Evolutionary conservation across 2,797 vertebrate species (phyloP), one percentile per base, ranked within the genome.

Genomic region (Sebastes taczanowskii): DNA sequence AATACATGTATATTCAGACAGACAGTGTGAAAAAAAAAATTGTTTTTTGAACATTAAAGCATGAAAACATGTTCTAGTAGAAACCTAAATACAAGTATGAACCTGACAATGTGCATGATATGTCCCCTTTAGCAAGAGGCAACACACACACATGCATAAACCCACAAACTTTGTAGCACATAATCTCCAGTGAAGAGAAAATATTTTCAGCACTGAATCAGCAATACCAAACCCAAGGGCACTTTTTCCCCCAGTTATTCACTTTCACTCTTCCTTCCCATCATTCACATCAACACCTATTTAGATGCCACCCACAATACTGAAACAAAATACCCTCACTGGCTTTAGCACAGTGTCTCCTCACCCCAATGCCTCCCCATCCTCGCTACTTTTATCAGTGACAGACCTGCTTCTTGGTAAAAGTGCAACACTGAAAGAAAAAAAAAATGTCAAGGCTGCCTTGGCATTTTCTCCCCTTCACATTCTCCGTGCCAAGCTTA

Each of bases 381-480:
- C 68, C 79, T 53, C 20, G 4, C 71, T 42, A 11, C 81, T 86
- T 88, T 86, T 84, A 91, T 89, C 88, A 81, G 80, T 80, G 79
- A 89, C 87, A 89, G 90, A 72, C 71, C 73, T 83, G 84, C 75
- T 67, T 78, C 72, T 84, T 77, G 69, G 81, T 87, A 69, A 88
- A 89, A 89, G 65, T 82, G 73, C 69, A 83, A 77, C 60, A 63
- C 58, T 60, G 71, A 83, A 63, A 25, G 22, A 8, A 61, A 63
- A 42, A 72, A 66, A 64, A 62, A 84, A 78, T 79, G 80, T 88
- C 82, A 83, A 67, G 74, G 67, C 77, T 71, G 79, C 66, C 77
- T 87, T 89, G 85, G 88, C 88, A 85, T 90, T 89, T 90, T 79
- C 80, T 74, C 67, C 80, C 55, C 58, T 72, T 83, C 87, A 86